phyloP scores from a whole-genome alignment of 2,888 invertebrate genomes.

The Mamestra brassicae region DNA sequence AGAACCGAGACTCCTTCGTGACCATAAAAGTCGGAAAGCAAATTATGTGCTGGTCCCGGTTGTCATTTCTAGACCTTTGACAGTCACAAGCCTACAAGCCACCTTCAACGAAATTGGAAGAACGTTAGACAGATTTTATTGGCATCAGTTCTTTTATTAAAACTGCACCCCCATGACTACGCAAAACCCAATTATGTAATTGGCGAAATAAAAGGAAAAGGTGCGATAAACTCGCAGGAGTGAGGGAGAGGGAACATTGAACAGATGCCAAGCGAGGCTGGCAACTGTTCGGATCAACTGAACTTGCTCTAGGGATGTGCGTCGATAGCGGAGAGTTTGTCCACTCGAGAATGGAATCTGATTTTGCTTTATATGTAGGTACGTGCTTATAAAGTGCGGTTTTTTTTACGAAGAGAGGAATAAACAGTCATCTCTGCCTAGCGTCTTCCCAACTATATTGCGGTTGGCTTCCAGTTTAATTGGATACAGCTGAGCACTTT shows the following conservation, averaged over 20 bases:
- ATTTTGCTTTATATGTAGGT: not conserved
- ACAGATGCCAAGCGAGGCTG: slow-evolving; percentile 61
- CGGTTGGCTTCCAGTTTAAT: no score
- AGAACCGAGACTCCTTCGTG: not conserved
- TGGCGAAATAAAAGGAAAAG: slow-evolving; percentile 41
- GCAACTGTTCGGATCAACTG: slow-evolving; percentile 37
- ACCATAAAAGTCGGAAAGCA: not conserved
- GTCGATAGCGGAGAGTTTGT: not conserved
- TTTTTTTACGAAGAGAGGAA: no score
- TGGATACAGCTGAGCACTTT: no score
- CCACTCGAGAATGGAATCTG: not conserved
- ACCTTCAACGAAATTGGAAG: no score
- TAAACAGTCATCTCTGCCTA: no score
- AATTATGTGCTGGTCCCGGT: not conserved
- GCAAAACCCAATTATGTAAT: slow-evolving; percentile 49
- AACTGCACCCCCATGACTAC: not conserved
- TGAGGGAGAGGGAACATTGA: slow-evolving; percentile 55
- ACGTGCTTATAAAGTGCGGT: no score
- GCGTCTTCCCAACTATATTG: no score
- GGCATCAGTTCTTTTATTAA: not conserved
- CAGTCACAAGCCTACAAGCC: not conserved
- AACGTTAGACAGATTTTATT: not conserved
- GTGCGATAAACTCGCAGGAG: slow-evolving; percentile 36
- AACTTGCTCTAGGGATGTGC: slow-evolving; percentile 55
- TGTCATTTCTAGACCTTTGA: no score